A percentile compares a stretch with the other conserved stretches of the same genome.
Evolutionary conservation across 2,113 vertebrate genomes (phyloP).

Genomic region (Capra hircus): DNA sequence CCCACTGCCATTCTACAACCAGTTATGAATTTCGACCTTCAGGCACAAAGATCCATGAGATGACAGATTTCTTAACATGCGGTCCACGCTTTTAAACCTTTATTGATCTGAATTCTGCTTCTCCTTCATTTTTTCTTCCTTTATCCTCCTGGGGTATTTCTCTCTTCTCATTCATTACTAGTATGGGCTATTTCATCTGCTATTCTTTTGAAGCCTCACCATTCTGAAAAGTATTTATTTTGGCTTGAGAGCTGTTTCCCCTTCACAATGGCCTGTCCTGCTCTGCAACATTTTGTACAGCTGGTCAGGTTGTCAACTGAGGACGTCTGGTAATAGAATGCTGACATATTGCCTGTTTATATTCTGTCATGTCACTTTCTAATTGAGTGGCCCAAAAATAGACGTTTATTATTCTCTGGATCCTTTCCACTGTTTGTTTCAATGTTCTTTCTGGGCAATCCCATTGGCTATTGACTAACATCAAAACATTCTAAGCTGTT

Average conservation of each 20-base stretch:
- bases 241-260: neutral
- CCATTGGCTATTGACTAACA: neutral
- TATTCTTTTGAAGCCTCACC: neutral
- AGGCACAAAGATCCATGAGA: neutral
- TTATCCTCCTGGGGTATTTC: neutral
- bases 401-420: slow-evolving; percentile 12
- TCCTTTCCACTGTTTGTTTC: neutral
- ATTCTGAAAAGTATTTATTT: slow-evolving; percentile 45
- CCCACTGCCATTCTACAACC: neutral
- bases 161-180: slow-evolving; percentile 21
- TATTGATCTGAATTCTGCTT: neutral
- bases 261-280: neutral
- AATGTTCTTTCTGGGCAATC: neutral
- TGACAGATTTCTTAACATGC: neutral
- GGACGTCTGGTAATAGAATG: slow-evolving; percentile 21
- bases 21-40: neutral
- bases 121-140: slow-evolving; percentile 7
- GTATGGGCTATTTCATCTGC: neutral
- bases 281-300: slow-evolving; percentile 8
- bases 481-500: neutral
- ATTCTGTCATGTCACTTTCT: neutral
- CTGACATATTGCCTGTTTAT: neutral
- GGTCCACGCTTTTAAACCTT: neutral
- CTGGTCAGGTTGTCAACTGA: neutral
- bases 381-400: slow-evolving; percentile 25